Conservation (phyloP, 2,888 invertebrate genomes). For the Drosophila colorata region DNA sequence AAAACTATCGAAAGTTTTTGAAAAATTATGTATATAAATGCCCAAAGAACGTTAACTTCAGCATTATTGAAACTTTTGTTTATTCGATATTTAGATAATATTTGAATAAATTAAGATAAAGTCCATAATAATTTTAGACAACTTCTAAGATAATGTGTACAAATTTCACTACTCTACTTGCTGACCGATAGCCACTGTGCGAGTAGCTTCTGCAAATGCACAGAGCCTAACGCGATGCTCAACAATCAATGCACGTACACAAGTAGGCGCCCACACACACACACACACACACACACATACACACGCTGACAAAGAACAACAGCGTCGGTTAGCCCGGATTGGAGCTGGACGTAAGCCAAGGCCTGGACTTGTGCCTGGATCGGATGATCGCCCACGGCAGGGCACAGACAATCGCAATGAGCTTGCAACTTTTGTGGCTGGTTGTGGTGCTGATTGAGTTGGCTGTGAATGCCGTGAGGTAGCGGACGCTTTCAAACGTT, state of each 20-base stretch:
- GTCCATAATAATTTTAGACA: no score
- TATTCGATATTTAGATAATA: no score
- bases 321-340: constrained; percentile 13
- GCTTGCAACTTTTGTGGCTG: constrained; percentile 48
- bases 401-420: constrained; percentile 33
- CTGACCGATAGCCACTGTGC: constrained; percentile 37
- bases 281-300: constrained; percentile 43
- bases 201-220: constrained; percentile 12
- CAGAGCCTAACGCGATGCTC: constrained; percentile 28
- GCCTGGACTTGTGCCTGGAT: constrained; percentile 22
- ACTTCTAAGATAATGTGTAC: no score
- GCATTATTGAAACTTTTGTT: neutral
- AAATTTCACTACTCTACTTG: neutral
- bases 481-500: constrained; percentile 37
- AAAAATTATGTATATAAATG: no score
- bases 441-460: constrained; percentile 49
- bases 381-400: constrained; percentile 49
- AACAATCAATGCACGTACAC: constrained; percentile 58
- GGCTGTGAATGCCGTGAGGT: constrained; percentile 19
- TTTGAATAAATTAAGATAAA: no score
- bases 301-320: neutral
- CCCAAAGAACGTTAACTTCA: no score
- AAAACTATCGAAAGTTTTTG: no score
- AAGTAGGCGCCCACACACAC: constrained; percentile 46
- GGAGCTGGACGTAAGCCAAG: constrained; percentile 11